These are phyloP conservation scores for Drosophila ficusphila DNA, from an alignment of 1,140 invertebrate species.

Conservation along the genomic window DNA sequence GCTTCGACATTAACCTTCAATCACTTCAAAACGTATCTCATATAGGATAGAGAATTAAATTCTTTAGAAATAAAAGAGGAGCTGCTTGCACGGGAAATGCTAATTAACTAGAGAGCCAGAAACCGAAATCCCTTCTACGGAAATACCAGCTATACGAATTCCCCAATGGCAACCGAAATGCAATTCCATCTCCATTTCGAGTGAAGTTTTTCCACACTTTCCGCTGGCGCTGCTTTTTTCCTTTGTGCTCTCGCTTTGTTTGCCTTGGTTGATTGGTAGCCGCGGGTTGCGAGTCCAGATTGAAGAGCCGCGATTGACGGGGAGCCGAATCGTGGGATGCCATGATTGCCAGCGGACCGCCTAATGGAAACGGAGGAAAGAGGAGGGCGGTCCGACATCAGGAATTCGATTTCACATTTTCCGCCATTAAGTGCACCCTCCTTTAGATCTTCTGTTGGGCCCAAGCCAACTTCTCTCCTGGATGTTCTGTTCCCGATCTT, in stretches of 20 bases:
- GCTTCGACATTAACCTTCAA: not conserved
- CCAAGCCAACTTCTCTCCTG: too few relatives aligned
- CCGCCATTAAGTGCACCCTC: too few relatives aligned
- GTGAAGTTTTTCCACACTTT: not conserved
- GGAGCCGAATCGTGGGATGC: not conserved
- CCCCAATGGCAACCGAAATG: not conserved
- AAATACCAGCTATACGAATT: too few relatives aligned
- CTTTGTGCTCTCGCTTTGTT: slow-evolving; percentile 4
- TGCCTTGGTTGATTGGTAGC: slow-evolving; percentile 20
- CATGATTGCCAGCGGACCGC: slow-evolving; percentile 1
- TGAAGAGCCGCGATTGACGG: slow-evolving; percentile 15
- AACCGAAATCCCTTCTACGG: not conserved
- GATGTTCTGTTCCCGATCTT: too few relatives aligned
- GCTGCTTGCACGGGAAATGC: too few relatives aligned
- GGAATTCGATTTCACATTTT: too few relatives aligned
- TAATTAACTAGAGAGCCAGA: not conserved
- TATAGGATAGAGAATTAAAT: too few relatives aligned
- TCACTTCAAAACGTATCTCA: too few relatives aligned
- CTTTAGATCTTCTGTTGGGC: too few relatives aligned
- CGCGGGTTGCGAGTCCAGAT: slow-evolving; percentile 6
- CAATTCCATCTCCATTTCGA: not conserved
- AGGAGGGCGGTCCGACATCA: too few relatives aligned
- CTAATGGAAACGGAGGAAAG: too few relatives aligned
- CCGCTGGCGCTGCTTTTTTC: not conserved
- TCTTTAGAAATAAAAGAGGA: too few relatives aligned